These are phyloP conservation scores for Protonibea diacanthus DNA, from an alignment of 2,797 vertebrate species.

Conservation along the genomic window DNA sequence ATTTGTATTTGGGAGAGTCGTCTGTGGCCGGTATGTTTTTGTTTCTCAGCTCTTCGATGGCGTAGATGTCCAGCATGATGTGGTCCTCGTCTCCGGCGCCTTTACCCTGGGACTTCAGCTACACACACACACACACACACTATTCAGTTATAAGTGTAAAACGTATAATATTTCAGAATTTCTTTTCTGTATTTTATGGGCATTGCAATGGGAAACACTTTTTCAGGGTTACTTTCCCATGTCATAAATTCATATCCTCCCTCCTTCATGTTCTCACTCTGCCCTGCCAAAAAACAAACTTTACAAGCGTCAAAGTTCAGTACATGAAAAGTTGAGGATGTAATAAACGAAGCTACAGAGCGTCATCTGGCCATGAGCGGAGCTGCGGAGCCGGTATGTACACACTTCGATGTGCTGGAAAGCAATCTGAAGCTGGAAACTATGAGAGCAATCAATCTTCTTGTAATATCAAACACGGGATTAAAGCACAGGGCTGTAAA, in stretches of 20 bases:
- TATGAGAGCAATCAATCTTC: slow-evolving; percentile 25
- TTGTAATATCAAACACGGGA: slow-evolving; percentile 25
- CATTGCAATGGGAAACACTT: too few relatives aligned
- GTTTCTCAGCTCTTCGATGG: slow-evolving; percentile 95
- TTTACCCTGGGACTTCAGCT: slow-evolving; percentile 98
- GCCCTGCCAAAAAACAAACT: not conserved
- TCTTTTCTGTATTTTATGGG: not conserved
- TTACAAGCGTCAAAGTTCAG: not conserved
- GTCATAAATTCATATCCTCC: not conserved
- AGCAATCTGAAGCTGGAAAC: slow-evolving; percentile 5
- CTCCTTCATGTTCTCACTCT: not conserved
- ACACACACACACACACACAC: slow-evolving; percentile 16
- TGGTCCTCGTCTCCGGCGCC: slow-evolving; percentile 92
- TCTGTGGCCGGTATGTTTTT: slow-evolving; percentile 87
- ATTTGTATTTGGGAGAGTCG: slow-evolving; percentile 92
- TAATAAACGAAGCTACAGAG: not conserved
- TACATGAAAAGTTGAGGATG: not conserved
- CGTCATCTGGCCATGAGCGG: not conserved
- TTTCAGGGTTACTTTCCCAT: too few relatives aligned
- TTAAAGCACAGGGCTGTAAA: slow-evolving; percentile 16
- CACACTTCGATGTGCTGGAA: not conserved
- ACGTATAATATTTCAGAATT: not conserved
- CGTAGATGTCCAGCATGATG: slow-evolving; percentile 98
- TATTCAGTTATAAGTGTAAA: not conserved
- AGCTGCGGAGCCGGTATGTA: not conserved